Percentiles rank a stretch among this genome's conserved stretches.
Evolutionary conservation across 53 echinoderm and acorn worm species (phyloP).

Genomic region (Hippasteria phrygiana): DNA sequence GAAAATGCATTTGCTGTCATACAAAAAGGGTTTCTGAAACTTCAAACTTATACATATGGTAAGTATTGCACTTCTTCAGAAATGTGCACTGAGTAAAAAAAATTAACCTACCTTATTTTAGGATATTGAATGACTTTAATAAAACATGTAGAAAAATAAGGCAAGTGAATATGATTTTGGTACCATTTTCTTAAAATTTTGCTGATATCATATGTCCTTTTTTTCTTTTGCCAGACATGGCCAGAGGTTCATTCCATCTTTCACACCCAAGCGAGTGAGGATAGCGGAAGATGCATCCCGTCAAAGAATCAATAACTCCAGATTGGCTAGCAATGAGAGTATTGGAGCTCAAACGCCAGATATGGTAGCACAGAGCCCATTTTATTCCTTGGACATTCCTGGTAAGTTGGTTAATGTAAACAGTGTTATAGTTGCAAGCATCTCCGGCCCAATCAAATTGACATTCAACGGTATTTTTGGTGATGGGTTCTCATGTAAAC

Average conservation of each 20-base stretch:
- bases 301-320: neutral
- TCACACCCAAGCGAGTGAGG: slow-evolving; percentile 45
- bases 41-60: no score
- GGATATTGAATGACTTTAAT: no score
- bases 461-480: no score
- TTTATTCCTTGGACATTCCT: slow-evolving; percentile 41
- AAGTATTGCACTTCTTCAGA: no score
- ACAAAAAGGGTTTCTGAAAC: no score
- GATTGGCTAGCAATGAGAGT: neutral
- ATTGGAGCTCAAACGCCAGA: neutral
- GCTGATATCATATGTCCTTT: neutral
- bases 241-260: slow-evolving; percentile 65
- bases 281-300: neutral
- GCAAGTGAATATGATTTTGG: neutral
- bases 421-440: neutral
- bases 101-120: no score
- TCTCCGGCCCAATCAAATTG: no score
- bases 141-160: no score
- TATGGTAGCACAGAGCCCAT: slow-evolving; percentile 50
- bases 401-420: slow-evolving; percentile 29
- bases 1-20: no score
- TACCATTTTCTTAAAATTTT: neutral
- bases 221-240: slow-evolving; percentile 15
- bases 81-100: no score
- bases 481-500: no score